These are phyloP conservation scores for Vombatus ursinus DNA, from an alignment of 2,113 vertebrate species.

Conservation along the genomic window DNA sequence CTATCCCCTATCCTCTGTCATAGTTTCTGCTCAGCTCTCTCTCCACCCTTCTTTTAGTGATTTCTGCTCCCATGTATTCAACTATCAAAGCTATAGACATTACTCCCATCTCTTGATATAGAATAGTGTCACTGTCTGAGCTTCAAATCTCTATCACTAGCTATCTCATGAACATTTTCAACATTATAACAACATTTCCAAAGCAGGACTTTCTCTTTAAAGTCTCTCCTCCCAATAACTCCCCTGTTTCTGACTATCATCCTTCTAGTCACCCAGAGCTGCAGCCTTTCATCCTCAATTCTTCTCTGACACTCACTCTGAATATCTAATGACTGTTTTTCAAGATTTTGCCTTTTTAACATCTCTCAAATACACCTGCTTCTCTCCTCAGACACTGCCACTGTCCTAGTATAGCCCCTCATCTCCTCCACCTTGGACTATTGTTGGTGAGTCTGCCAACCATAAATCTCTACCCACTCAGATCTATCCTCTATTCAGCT, in stretches of 20 bases:
- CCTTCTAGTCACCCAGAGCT: neutral
- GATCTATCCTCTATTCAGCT: too few relatives aligned
- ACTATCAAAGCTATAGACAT: neutral
- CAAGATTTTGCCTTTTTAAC: neutral
- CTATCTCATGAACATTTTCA: neutral
- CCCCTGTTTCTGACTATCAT: neutral
- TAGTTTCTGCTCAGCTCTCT: neutral
- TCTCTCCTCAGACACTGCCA: neutral
- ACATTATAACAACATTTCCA: neutral
- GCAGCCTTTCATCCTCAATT: neutral
- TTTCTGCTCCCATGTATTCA: neutral
- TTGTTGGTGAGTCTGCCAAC: too few relatives aligned
- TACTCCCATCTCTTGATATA: neutral
- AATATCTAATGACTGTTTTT: neutral
- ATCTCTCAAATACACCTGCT: neutral
- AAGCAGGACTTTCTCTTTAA: neutral
- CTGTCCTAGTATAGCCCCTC: too few relatives aligned
- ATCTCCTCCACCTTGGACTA: too few relatives aligned
- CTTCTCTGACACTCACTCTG: neutral
- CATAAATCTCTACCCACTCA: too few relatives aligned
- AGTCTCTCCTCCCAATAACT: neutral
- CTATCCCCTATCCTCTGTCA: neutral
- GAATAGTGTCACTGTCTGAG: neutral
- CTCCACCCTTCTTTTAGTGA: neutral
- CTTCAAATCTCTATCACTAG: neutral